Conservation (phyloP, 2,797 vertebrate species). For the Malacoraja senta region DNA sequence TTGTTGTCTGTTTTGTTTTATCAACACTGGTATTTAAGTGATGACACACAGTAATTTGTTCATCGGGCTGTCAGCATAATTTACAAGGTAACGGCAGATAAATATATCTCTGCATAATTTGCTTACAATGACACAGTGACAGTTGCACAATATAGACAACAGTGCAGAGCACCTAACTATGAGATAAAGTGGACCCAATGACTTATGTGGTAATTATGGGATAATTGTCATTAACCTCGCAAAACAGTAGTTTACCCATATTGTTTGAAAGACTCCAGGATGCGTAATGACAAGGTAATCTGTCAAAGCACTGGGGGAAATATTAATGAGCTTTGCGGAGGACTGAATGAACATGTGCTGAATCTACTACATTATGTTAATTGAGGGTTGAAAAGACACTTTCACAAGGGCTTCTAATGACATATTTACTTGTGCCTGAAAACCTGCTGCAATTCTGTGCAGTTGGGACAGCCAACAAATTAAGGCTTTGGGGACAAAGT, state of each 20-base stretch:
- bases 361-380: constrained; percentile 99
- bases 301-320: constrained; percentile 95
- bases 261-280: constrained; percentile 98
- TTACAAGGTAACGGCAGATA: constrained; percentile 75
- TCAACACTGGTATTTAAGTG: constrained; percentile 70
- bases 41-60: constrained; percentile 82
- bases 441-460: constrained; percentile 84
- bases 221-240: constrained; percentile 99
- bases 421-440: constrained; percentile 91
- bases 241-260: constrained; percentile 97
- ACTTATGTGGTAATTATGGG: constrained; percentile 96
- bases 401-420: constrained; percentile 99
- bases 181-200: constrained; percentile 88
- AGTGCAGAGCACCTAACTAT: constrained; percentile 58
- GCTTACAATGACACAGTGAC: constrained; percentile 73
- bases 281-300: constrained; percentile 99
- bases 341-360: constrained; percentile 88
- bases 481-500: constrained; percentile 11
- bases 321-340: constrained; percentile 99
- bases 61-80: constrained; percentile 73
- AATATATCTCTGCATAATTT: constrained; percentile 75
- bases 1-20: constrained; percentile 63
- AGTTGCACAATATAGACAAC: constrained; percentile 70
- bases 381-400: constrained; percentile 98
- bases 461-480: constrained; percentile 68